phyloP scores from a whole-genome alignment of 2,797 vertebrate species.

The Peromyscus eremicus region DNA sequence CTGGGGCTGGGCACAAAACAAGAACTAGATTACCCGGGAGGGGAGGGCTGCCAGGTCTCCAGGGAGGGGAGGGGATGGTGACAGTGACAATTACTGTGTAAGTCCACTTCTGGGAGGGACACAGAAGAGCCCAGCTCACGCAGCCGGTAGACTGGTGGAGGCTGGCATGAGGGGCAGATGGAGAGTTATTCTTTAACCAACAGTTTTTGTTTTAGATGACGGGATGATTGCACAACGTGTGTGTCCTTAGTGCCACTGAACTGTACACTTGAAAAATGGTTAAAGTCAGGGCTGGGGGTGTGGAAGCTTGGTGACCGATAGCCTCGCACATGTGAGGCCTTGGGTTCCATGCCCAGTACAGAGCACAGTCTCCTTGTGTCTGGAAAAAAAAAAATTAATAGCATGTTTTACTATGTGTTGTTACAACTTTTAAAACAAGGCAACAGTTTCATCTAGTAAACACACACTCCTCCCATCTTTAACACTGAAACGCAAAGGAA shows the following conservation, averaged over 20 bases:
- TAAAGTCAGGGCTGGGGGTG: neutral
- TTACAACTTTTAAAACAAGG: neutral
- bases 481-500: constrained; percentile 49
- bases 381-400: neutral
- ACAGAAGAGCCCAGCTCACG: neutral
- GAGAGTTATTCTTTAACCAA: neutral
- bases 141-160: neutral
- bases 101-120: neutral
- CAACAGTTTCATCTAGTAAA: neutral
- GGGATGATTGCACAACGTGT: neutral
- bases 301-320: neutral
- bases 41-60: neutral
- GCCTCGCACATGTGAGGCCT: neutral
- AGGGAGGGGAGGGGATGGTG: neutral
- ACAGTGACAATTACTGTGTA: neutral
- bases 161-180: neutral
- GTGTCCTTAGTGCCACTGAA: neutral
- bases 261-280: neutral
- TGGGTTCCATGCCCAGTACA: neutral
- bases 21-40: neutral
- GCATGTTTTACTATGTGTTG: neutral
- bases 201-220: neutral
- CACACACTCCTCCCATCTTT: constrained; percentile 28
- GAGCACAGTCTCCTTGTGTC: neutral
- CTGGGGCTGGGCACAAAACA: constrained; percentile 9